phyloP scores from a whole-genome alignment of 2,888 invertebrate genomes.

The Saturnia pavonia region DNA sequence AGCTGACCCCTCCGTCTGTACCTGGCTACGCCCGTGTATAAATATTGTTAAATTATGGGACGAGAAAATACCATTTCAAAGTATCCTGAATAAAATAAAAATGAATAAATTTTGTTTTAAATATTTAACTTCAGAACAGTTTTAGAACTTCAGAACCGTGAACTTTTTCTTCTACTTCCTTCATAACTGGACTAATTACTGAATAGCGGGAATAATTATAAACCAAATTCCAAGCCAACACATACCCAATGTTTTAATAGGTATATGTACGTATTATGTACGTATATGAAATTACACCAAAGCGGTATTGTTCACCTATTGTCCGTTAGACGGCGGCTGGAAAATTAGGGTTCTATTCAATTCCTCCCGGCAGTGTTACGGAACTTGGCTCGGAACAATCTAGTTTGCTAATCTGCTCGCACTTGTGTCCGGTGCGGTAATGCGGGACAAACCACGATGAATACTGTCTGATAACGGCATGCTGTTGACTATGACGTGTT shows the following conservation, averaged over 20 bases:
- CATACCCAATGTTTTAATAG: not conserved
- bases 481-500: not conserved
- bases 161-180: no score
- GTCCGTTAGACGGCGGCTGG: conserved; percentile 39
- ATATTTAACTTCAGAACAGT: no score
- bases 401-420: conserved; percentile 53
- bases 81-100: no score
- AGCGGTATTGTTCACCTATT: conserved; percentile 35
- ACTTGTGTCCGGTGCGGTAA: conserved; percentile 36
- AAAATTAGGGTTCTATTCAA: conserved; percentile 58
- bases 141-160: no score
- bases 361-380: conserved; percentile 38
- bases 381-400: conserved; percentile 49
- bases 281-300: conserved; percentile 22
- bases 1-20: no score
- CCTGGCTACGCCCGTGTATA: no score
- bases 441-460: conserved; percentile 26
- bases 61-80: no score
- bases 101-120: no score
- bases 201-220: not conserved
- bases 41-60: no score
- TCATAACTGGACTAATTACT: not conserved
- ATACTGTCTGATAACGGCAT: not conserved
- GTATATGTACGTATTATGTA: not conserved
- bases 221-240: not conserved